phyloP scores from a whole-genome alignment of 53 echinoderm and acorn worm species.

The Actinopyga echinites region DNA sequence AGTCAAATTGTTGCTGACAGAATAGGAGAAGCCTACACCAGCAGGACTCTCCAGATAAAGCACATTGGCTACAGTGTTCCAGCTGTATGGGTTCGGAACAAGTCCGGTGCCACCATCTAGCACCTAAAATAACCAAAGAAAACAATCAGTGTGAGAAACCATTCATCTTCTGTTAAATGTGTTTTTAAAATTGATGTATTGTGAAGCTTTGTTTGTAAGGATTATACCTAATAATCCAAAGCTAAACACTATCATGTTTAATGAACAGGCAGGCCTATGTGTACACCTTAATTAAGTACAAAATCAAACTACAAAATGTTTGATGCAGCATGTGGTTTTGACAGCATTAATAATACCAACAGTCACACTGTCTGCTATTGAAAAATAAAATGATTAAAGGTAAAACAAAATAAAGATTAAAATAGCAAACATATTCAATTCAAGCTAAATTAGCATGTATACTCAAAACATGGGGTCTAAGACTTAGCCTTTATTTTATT shows the following conservation, averaged over 20 bases:
- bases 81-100: conserved; percentile 73
- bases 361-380: too few species aligned
- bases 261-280: too few species aligned
- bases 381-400: too few species aligned
- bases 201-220: background rate
- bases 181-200: background rate
- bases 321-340: too few species aligned
- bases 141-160: background rate
- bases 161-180: background rate
- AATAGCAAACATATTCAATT: too few species aligned
- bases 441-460: too few species aligned
- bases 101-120: conserved; percentile 71
- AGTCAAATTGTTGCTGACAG: conserved; percentile 49
- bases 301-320: too few species aligned
- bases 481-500: too few species aligned
- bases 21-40: conserved; percentile 90
- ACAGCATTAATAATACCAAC: too few species aligned
- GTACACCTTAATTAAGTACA: too few species aligned
- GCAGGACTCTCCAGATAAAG: conserved; percentile 90
- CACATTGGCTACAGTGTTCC: conserved; percentile 85
- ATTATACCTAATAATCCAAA: background rate
- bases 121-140: conserved; percentile 54
- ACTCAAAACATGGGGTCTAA: too few species aligned
- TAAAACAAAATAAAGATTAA: too few species aligned
- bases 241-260: background rate